Conservation (phyloP, 2,888 invertebrate genomes). For the Lacanobia oleracea region DNA sequence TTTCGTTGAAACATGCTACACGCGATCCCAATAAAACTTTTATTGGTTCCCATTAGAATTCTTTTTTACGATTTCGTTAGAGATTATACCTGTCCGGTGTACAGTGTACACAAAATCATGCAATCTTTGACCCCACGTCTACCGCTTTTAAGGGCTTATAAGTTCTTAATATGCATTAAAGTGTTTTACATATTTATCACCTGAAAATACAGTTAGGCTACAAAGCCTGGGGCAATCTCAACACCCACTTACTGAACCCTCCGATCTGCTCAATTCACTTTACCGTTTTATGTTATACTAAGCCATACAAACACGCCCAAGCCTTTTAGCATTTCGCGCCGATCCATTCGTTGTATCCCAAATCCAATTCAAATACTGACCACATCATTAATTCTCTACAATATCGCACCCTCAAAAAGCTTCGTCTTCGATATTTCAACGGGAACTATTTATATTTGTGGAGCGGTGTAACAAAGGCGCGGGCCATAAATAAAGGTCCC, state of each 20-base stretch:
- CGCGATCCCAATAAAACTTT: constrained; percentile 77
- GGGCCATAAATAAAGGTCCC: constrained; percentile 87
- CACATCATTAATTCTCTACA: constrained; percentile 90
- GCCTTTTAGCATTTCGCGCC: constrained; percentile 86
- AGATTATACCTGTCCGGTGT: constrained; percentile 68
- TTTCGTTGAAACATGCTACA: constrained; percentile 74
- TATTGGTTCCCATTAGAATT: constrained; percentile 80
- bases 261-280: constrained; percentile 77
- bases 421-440: constrained; percentile 86
- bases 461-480: constrained; percentile 86
- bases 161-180: constrained; percentile 49
- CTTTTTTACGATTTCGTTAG: constrained; percentile 78
- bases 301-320: constrained; percentile 83
- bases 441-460: constrained; percentile 89
- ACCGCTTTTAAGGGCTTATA: constrained; percentile 47
- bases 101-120: constrained; percentile 21
- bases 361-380: constrained; percentile 88
- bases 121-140: constrained; percentile 49
- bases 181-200: constrained; percentile 65
- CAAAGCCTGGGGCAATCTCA: constrained; percentile 69
- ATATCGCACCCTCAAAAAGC: constrained; percentile 88
- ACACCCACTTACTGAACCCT: constrained; percentile 68
- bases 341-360: constrained; percentile 74
- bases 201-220: constrained; percentile 74
- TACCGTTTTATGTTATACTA: constrained; percentile 86